phyloP scores from a whole-genome alignment of 2,797 vertebrate genomes.

The Onychomys torridus region DNA sequence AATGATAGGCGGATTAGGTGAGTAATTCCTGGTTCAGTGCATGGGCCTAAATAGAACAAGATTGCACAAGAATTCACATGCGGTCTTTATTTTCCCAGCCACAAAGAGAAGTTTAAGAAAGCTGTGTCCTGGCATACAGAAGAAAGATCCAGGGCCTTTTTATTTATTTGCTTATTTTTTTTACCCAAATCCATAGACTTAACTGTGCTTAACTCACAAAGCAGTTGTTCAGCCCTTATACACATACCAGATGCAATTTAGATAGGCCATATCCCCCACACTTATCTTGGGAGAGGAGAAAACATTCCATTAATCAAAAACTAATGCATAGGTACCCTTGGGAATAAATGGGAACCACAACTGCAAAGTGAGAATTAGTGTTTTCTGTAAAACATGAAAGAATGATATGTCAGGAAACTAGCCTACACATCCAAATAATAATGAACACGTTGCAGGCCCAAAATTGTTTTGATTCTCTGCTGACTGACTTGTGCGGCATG shows the following conservation, averaged over 20 bases:
- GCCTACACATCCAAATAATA: constrained; percentile 31
- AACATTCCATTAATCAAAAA: constrained; percentile 78
- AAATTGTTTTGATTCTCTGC: constrained; percentile 1
- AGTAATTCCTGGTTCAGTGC: neutral
- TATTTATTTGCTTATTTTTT: constrained; percentile 77
- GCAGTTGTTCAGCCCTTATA: constrained; percentile 57
- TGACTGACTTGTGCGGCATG: neutral
- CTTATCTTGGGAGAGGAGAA: constrained; percentile 66
- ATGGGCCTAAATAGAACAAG: neutral
- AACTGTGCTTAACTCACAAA: constrained; percentile 75
- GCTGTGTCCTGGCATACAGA: neutral
- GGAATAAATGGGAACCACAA: constrained; percentile 69
- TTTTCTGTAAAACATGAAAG: constrained; percentile 63
- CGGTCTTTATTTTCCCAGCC: constrained; percentile 47
- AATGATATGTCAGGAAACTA: constrained; percentile 44
- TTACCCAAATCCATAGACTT: constrained; percentile 74
- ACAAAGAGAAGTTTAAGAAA: constrained; percentile 41
- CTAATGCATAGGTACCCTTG: constrained; percentile 62
- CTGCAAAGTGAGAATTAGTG: constrained; percentile 44
- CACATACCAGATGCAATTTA: constrained; percentile 79
- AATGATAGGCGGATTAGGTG: constrained; percentile 60
- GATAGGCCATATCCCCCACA: constrained; percentile 54
- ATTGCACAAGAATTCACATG: constrained; percentile 57
- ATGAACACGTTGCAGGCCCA: neutral
- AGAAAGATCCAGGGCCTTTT: constrained; percentile 62